These are phyloP conservation scores for Bovichtus diacanthus DNA, from an alignment of 2,797 vertebrate species.

Conservation along the genomic window DNA sequence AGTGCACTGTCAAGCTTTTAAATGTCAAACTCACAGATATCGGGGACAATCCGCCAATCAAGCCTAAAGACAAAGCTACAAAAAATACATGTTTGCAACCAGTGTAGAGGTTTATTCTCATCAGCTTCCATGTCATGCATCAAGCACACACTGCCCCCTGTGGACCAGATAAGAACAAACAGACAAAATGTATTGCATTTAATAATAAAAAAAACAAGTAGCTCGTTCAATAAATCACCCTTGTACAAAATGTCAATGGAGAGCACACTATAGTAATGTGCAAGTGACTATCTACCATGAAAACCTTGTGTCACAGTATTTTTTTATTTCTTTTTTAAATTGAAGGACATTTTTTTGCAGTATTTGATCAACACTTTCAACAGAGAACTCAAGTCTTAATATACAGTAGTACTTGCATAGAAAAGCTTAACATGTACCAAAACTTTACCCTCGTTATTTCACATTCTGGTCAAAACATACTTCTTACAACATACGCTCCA, in stretches of 20 bases:
- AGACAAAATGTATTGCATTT: neutral
- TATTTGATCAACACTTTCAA: slow-evolving; percentile 7
- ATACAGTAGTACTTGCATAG: neutral
- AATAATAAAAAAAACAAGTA: slow-evolving; percentile 4
- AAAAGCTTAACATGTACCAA: slow-evolving; percentile 13
- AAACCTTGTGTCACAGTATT: slow-evolving; percentile 23
- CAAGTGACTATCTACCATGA: slow-evolving; percentile 5
- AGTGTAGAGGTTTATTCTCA: too few species aligned
- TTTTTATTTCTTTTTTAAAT: neutral
- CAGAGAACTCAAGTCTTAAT: neutral
- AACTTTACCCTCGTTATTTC: slow-evolving; percentile 10
- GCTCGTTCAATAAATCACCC: slow-evolving; percentile 15
- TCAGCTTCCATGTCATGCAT: neutral
- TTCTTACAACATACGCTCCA: neutral
- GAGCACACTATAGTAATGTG: slow-evolving; percentile 9
- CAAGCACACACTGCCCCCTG: slow-evolving; percentile 57
- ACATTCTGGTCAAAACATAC: slow-evolving; percentile 6
- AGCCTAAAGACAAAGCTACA: neutral
- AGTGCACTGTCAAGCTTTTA: neutral
- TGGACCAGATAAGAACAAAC: slow-evolving; percentile 22
- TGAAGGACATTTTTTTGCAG: neutral
- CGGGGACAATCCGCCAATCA: neutral
- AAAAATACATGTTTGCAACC: neutral
- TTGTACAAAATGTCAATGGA: slow-evolving; percentile 59
- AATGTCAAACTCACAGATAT: slow-evolving; percentile 4